Percentiles rank a stretch among this genome's conserved stretches.
These are phyloP conservation scores for Ecdyonurus torrentis DNA, from an alignment of 2,888 invertebrate species.

Conservation along the genomic window DNA sequence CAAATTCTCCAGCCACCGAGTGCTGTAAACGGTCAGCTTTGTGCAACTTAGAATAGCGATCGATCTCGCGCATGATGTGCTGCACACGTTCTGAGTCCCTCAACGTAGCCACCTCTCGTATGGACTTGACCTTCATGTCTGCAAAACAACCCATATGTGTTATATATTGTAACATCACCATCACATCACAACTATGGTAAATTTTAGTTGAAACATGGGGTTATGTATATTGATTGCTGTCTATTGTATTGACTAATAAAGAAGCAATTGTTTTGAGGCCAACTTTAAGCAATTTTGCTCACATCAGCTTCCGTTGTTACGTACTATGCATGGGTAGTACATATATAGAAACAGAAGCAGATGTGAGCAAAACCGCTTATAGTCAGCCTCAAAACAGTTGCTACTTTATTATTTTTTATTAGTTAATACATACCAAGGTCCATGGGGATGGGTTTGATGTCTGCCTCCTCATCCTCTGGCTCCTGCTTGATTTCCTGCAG, in stretches of 20 bases:
- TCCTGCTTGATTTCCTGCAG: conserved; percentile 14
- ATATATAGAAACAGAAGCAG: no score
- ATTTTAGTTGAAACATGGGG: background rate
- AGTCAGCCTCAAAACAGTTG: no score
- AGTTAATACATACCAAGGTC: conserved; percentile 16
- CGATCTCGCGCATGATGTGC: conserved; percentile 54
- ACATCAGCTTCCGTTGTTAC: no score
- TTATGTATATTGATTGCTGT: no score
- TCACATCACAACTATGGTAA: background rate
- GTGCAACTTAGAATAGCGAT: conserved; percentile 39
- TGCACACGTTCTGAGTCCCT: conserved; percentile 61
- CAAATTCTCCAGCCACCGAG: conserved; percentile 70
- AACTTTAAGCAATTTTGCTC: no score
- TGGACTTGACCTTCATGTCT: conserved; percentile 44
- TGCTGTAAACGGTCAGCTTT: conserved; percentile 25
- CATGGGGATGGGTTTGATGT: conserved; percentile 24
- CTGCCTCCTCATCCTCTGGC: conserved; percentile 10
- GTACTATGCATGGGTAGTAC: no score
- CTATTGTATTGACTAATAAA: no score
- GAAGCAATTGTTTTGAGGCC: no score
- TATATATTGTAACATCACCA: background rate
- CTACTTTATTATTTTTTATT: no score
- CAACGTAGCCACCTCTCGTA: conserved; percentile 77
- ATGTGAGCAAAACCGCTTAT: no score
- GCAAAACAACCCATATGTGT: background rate